Conservation (phyloP, 2,888 invertebrate species). For the Ceraclea dissimilis region DNA sequence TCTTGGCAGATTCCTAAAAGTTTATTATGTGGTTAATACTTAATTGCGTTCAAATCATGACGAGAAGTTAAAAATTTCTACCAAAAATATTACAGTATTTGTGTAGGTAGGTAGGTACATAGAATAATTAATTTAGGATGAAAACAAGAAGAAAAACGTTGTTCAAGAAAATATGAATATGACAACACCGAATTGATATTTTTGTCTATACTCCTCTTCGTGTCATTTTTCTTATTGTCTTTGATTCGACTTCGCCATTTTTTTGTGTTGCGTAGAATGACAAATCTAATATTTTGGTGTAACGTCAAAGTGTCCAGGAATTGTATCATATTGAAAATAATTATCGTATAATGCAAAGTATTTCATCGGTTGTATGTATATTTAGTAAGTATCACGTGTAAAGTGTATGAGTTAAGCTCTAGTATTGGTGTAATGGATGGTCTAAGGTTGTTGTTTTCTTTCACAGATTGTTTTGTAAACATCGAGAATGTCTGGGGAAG, state of each 20-base stretch:
- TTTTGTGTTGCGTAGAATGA: constrained; percentile 17
- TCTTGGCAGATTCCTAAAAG: no score
- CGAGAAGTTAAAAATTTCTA: no score
- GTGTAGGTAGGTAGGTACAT: not conserved
- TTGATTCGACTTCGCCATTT: no score
- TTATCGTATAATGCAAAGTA: constrained; percentile 15
- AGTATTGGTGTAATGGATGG: no score
- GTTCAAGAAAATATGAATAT: not conserved
- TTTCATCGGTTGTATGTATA: not conserved
- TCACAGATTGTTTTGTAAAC: not conserved
- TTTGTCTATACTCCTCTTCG: no score
- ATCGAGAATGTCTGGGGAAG: constrained; percentile 21
- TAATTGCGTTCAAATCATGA: no score
- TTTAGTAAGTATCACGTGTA: no score
- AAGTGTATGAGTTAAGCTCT: no score
- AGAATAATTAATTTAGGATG: not conserved
- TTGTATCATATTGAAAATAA: not conserved
- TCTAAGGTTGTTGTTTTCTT: not conserved
- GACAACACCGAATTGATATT: no score
- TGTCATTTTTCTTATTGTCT: no score
- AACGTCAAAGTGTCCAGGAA: not conserved
- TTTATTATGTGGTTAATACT: no score
- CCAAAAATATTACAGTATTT: not conserved
- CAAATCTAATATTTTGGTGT: not conserved
- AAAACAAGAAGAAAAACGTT: not conserved